Evolutionary conservation across 2,888 invertebrate genomes (phyloP), one percentile per base, ranked within the genome.

Genomic region (Drosophila anomalipes): DNA sequence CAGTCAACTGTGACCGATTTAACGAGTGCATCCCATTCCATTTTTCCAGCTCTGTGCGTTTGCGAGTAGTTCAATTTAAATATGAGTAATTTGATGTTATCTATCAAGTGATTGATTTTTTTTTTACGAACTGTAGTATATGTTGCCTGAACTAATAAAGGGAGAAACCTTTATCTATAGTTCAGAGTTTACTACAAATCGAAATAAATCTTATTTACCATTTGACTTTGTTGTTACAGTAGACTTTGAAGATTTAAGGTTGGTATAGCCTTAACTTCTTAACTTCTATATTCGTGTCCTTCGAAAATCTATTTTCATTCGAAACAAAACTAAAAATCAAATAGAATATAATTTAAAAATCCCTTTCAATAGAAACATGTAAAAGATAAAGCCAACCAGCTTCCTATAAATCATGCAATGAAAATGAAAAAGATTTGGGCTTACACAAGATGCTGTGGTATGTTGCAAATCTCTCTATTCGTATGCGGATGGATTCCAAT

Each of bases 401-500:
- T 16, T 14, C 22, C 30, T 47, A 74, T 63, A 79, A 79, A 73
- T 75, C 74, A 78, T 39, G 47, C 51, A 57, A 32, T 30, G 54
- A 28, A 49, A 56, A 51, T 65, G 53, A 66, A 72, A 60, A 62
- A 67, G 44, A 52, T 69, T 73, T 51, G 1, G 32, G 53, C 33
- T 66, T 47, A 58, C 49, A 32, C 70, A 53, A 59, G 47, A 64
- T 66, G 67, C 44, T 72, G 70, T 67, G 88, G 76, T 67, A 59
- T 83, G 79, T 65, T 70, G 66, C 66, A 75, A 75, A 86, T 88
- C 81, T 75, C 35, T 77, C 26, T 16, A 79, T 86, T 82, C 70
- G 81, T 74, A 89, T 89, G 90, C 89, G 74, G 70, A 79, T 86
- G 91, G 76, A 80, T 82, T 86, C 82, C 72, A 74, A 77, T 74